Base-by-base conservation (phyloP, 2,113 vertebrate species). In the Conger conger region DNA sequence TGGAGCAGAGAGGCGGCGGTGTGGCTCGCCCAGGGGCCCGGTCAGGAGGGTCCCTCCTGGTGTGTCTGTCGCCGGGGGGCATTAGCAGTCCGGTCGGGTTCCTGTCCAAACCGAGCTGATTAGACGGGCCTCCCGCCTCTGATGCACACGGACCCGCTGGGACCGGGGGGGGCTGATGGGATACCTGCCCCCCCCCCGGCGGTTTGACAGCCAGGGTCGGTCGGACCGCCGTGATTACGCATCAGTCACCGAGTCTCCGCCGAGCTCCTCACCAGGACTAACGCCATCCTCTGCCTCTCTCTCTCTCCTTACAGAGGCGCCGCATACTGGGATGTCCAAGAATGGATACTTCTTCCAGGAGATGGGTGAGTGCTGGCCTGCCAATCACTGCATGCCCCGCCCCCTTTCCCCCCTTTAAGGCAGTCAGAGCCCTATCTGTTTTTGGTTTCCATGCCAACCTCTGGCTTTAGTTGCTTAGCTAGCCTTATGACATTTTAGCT, bases 281-380 rank as follows among this genome's bases (percentile, higher is more conserved):
- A 86, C 87, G 87, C 68, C 80, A 82, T 89, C 84, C 87, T 85
- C 87, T 88, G 68, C 63, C 89, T 82, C 82, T 84, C 68, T 90
- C 86, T 87, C 83, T 82, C 83, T 86, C 84, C 85, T n/a, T 80
- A 81, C 87, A 95, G 93, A 93, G 2, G 68, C 87, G 79, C 86
- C 91, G 81, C 89, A 94, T 79, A 89, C 93, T 77, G 90, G 92
- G 7, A 95, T 96, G 94, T 96, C 97, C 73, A 95, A 95, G 89
- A 97, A 97, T 94, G 96, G 96, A 89, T 95, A 94, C 90, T 94
- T 94, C 88, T 94, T 96, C 88, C 96, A 96, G 90, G 96, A 96
- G 88, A 95, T 95, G 90, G 95, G 96, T 96, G 95, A 98, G 96
- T 96, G 33, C 83, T 5, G 90, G 87, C 68, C 86, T 84, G 81